Conservation (phyloP, 1,140 invertebrate species). For the Heliconius hermathena region DNA sequence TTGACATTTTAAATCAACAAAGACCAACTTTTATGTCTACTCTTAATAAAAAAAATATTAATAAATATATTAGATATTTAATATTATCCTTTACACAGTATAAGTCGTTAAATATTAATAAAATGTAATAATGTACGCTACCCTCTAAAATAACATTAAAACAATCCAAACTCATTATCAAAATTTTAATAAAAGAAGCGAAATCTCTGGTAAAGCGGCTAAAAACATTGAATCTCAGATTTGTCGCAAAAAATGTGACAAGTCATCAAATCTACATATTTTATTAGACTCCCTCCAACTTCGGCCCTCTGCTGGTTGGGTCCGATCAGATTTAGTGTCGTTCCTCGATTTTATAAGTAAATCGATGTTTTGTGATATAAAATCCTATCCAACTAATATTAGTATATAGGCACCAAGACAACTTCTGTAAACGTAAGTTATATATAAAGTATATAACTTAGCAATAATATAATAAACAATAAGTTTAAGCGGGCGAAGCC, state of each 20-base stretch:
- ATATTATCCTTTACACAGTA: neutral
- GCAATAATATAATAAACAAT: no score
- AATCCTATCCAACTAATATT: no score
- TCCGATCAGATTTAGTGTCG: constrained; percentile 57
- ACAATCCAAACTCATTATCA: constrained; percentile 45
- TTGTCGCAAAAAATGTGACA: constrained; percentile 81
- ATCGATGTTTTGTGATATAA: constrained; percentile 32
- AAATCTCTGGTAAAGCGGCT: constrained; percentile 57
- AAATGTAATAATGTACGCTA: neutral
- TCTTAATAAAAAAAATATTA: no score
- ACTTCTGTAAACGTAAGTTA: no score
- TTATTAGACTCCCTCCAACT: constrained; percentile 74
- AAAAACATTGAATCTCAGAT: constrained; percentile 78
- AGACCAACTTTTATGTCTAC: no score
- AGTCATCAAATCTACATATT: constrained; percentile 82
- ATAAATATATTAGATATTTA: no score
- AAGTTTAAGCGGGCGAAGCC: no score
- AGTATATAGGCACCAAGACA: no score
- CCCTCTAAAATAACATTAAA: neutral
- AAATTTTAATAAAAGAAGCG: constrained; percentile 60
- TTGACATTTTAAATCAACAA: neutral
- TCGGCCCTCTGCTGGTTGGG: constrained; percentile 69
- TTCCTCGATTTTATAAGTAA: constrained; percentile 16
- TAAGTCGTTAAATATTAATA: neutral
- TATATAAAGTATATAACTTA: no score